phyloP scores from a whole-genome alignment of 2,888 invertebrate species.

The Cerceris ruficornis region DNA sequence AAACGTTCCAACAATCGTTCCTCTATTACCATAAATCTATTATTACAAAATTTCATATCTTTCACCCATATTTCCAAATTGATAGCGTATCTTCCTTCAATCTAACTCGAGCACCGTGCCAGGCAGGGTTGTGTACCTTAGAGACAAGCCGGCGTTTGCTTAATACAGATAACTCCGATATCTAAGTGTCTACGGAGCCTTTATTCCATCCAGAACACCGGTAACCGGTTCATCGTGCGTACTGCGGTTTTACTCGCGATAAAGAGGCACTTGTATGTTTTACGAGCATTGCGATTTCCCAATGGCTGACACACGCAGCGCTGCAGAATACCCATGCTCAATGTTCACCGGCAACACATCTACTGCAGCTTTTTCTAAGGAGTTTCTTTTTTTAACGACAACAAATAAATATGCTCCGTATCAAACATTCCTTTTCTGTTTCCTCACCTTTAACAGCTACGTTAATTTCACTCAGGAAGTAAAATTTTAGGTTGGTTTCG shows the following conservation, averaged over 20 bases:
- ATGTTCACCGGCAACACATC: too few relatives aligned
- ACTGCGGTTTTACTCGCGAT: conserved; percentile 18
- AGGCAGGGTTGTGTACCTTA: conserved; percentile 20
- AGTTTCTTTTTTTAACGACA: too few relatives aligned
- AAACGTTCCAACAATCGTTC: too few relatives aligned
- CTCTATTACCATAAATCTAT: too few relatives aligned
- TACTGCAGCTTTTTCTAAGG: too few relatives aligned
- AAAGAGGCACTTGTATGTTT: conserved; percentile 25
- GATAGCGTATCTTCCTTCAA: conserved; percentile 19
- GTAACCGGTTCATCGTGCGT: not conserved
- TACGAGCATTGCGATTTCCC: conserved; percentile 6
- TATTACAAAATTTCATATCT: not conserved
- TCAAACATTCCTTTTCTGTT: too few relatives aligned
- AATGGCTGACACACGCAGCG: not conserved
- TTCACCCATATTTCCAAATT: conserved; percentile 6
- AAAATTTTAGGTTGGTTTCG: too few relatives aligned
- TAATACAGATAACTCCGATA: conserved; percentile 33
- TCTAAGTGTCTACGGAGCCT: conserved; percentile 1
- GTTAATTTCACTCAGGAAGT: too few relatives aligned
- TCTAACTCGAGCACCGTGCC: conserved; percentile 1
- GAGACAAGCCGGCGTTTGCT: conserved; percentile 26
- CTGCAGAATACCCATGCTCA: too few relatives aligned
- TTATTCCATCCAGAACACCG: conserved; percentile 14
- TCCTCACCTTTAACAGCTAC: too few relatives aligned
- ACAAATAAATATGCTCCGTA: too few relatives aligned